phyloP scores from a whole-genome alignment of 2,113 vertebrate species.

The Microtus montanus region DNA sequence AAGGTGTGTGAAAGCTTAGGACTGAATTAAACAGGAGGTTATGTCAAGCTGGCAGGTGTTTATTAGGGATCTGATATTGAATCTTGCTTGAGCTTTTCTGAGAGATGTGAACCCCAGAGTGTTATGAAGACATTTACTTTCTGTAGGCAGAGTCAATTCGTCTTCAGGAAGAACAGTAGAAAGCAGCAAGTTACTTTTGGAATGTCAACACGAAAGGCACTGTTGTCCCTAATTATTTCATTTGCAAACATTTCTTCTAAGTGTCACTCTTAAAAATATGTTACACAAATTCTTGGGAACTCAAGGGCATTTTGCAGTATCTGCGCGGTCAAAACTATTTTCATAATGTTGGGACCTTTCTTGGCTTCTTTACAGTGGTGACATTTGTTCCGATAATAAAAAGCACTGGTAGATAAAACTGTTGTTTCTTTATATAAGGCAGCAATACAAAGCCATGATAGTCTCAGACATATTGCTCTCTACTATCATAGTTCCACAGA shows the following conservation, averaged over 20 bases:
- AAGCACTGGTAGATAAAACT: background rate
- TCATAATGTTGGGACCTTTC: background rate
- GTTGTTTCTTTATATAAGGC: background rate
- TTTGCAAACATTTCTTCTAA: background rate
- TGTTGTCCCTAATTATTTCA: constrained; percentile 8
- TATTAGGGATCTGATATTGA: constrained; percentile 2
- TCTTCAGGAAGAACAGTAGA: constrained; percentile 4
- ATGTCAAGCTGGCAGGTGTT: background rate
- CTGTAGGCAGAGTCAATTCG: background rate
- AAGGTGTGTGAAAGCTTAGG: background rate
- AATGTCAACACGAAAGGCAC: background rate
- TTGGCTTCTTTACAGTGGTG: constrained; percentile 25
- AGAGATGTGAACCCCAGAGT: background rate
- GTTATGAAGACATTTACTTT: background rate
- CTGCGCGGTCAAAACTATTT: background rate
- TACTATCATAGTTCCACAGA: background rate
- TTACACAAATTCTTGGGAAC: background rate
- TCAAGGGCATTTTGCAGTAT: background rate
- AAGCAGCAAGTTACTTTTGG: background rate
- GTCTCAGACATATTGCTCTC: background rate
- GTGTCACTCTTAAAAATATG: background rate
- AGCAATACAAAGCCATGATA: background rate
- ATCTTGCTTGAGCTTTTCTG: background rate
- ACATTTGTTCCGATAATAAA: constrained; percentile 3
- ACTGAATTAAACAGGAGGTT: background rate